Evolutionary conservation across 2,797 vertebrate species (phyloP), one percentile per base, ranked within the genome.

Genomic region (Loris lydekkerianus): DNA sequence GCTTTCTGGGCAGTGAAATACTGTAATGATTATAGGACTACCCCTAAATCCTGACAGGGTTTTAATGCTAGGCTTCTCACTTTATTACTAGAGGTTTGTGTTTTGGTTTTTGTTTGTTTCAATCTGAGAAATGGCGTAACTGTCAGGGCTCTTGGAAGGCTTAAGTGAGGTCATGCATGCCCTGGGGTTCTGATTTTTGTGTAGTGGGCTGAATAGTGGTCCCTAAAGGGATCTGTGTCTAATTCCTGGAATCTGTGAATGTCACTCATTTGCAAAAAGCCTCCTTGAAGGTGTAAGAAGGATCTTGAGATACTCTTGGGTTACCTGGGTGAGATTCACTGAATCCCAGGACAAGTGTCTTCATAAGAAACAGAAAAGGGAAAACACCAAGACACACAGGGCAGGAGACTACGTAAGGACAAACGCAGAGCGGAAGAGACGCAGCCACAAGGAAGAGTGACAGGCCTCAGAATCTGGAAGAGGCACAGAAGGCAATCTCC

Each of bases 241-340:
- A 58, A 85, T 69, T 40, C 27, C 20, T 43, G 58, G 83, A 81
- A 89, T 0, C 18, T 83, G 4, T 77, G 49, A 60, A 53, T 3
- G 8, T 65, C 89, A 90, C n/a, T 91, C 25, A 75, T 81, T 93
- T 93, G 29, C n/a, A 72, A 69, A 73, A 88, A 7, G 15, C 49
- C 2, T 77, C 13, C 89, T 80, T 70, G 9, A 10, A 81, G n/a
- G 31, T 58, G 1, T 75, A 61, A 91, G n/a, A 95, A 78, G 4
- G 13, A 65, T 72, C 58, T 84, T 80, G 86, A 87, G 37, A 73
- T 80, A 21, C 86, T 53, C 56, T 25, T 89, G 31, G 40, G 60
- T 87, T 81, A 85, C 63, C 13, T 61, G 8, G 4, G 31, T 61
- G 10, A 69, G 14, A 43, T 7, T 14, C 49, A 53, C 10, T 67